Evolutionary conservation across 2,797 vertebrate genomes (phyloP).

Genomic region (Triplophysa yarkandensis): DNA sequence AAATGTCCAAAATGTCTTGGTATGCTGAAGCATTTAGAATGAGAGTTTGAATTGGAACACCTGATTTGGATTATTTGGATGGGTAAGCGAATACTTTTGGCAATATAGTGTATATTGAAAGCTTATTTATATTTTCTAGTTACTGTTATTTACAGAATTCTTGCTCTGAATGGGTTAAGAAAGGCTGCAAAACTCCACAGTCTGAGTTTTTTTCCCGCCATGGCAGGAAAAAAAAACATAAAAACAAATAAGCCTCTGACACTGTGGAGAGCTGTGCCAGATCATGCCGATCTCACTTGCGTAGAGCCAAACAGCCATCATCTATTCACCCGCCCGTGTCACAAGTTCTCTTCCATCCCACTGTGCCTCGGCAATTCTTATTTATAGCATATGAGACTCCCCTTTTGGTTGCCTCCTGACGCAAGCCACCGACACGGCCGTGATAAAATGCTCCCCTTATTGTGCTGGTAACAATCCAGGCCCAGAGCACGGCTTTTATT

Average conservation of each 20-base stretch:
- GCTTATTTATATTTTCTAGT: neutral
- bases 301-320: neutral
- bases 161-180: neutral
- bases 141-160: neutral
- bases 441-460: conserved; percentile 33
- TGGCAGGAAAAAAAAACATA: neutral
- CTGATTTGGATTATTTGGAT: too few relatives aligned
- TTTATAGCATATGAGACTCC: conserved; percentile 46
- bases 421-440: neutral
- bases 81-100: too few relatives aligned
- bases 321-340: conserved; percentile 16
- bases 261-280: neutral
- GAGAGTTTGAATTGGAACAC: too few relatives aligned
- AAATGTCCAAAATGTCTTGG: too few relatives aligned
- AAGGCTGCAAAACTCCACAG: neutral
- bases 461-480: conserved; percentile 39
- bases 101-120: too few relatives aligned
- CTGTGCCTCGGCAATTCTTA: conserved; percentile 40
- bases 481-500: conserved; percentile 25
- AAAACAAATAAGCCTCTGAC: neutral
- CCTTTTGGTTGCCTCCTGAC: conserved; percentile 27
- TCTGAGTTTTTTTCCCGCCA: neutral
- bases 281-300: neutral
- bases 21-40: too few relatives aligned
- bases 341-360: conserved; percentile 31